phyloP scores from a whole-genome alignment of 2,888 invertebrate species.

The Philaethria dido region DNA sequence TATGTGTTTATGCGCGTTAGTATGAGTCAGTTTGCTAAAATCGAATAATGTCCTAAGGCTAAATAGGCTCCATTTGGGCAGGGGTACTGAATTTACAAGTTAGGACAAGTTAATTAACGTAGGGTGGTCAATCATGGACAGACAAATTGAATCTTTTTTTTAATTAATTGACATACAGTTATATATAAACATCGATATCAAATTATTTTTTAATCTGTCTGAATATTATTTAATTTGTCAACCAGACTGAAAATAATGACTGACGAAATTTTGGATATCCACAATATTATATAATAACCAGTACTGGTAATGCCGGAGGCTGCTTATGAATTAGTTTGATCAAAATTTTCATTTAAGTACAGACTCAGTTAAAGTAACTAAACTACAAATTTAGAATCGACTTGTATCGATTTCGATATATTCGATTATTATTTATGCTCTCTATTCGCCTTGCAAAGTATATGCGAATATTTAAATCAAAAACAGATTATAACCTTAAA shows the following conservation, averaged over 20 bases:
- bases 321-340: background rate
- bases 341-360: background rate
- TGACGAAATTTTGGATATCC: background rate
- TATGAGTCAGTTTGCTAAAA: slow-evolving; percentile 13
- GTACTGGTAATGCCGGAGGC: background rate
- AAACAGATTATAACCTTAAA: background rate
- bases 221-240: background rate
- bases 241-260: background rate
- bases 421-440: background rate
- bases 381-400: background rate
- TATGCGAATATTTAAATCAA: background rate
- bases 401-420: background rate
- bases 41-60: slow-evolving; percentile 5
- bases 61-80: background rate
- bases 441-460: background rate
- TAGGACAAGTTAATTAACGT: slow-evolving; percentile 16
- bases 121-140: slow-evolving; percentile 5
- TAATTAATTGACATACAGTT: background rate
- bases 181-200: background rate
- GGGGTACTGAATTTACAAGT: slow-evolving; percentile 8
- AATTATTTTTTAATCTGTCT: background rate
- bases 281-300: background rate
- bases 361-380: background rate
- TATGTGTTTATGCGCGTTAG: background rate
- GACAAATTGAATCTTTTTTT: background rate